phyloP scores from a whole-genome alignment of 2,797 vertebrate genomes.

The Selene dorsalis region DNA sequence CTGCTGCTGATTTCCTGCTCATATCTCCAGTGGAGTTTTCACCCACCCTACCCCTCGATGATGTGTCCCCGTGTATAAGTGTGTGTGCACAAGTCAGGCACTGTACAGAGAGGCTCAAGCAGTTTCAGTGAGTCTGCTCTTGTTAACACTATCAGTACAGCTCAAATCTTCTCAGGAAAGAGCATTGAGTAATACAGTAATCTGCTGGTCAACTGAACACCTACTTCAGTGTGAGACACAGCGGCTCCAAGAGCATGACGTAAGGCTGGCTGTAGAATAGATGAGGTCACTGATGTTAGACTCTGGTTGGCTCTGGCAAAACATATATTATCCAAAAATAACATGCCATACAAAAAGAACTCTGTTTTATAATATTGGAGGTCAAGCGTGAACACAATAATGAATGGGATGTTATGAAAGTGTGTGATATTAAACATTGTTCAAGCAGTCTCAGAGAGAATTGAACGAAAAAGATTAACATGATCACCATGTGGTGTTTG shows the following conservation, averaged over 20 bases:
- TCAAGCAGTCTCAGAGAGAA: conserved; percentile 41
- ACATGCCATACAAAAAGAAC: conserved; percentile 44
- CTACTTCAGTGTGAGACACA: conserved; percentile 61
- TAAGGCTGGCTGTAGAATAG: conserved; percentile 46
- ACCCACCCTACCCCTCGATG: conserved; percentile 46
- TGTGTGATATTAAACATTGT: conserved; percentile 23
- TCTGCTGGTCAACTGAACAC: conserved; percentile 55
- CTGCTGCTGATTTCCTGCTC: conserved; percentile 79
- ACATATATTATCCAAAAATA: conserved; percentile 55
- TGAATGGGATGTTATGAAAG: conserved; percentile 41
- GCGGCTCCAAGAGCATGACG: conserved; percentile 55
- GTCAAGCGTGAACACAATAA: conserved; percentile 37
- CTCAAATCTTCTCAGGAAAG: conserved; percentile 40
- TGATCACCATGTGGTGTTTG: conserved; percentile 60
- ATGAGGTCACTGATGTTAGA: conserved; percentile 66
- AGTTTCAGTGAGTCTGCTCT: conserved; percentile 42
- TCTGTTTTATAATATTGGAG: conserved; percentile 31
- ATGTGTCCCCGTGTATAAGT: conserved; percentile 45
- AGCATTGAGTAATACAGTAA: conserved; percentile 47
- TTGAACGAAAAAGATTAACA: conserved; percentile 57
- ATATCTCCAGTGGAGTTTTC: conserved; percentile 67
- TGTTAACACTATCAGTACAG: conserved; percentile 45
- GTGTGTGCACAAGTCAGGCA: conserved; percentile 32
- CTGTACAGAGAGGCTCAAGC: conserved; percentile 22
- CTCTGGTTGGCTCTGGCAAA: conserved; percentile 42